phyloP scores from a whole-genome alignment of 30 jellyfish, hydroid and myxozoan genomes.

The Pseudorhiza aurosa region DNA sequence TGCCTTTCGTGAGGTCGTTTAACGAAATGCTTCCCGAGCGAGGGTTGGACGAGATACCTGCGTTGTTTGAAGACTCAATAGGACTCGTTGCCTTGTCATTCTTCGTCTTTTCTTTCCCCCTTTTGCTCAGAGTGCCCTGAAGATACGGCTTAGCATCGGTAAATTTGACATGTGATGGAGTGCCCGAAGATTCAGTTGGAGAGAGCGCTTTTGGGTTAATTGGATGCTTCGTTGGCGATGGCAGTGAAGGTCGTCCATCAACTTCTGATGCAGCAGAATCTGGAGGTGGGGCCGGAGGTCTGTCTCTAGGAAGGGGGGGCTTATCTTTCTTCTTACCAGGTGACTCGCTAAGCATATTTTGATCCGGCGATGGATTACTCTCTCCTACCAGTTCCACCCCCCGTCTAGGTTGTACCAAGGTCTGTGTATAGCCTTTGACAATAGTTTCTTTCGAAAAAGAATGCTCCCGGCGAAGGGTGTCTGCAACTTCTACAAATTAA shows the following conservation, averaged over 20 bases:
- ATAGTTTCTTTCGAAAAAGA: conserved; percentile 17
- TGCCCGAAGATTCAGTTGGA: conserved; percentile 6
- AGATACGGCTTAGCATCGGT: conserved; percentile 48
- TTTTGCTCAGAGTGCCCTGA: conserved; percentile 23
- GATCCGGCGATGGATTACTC: conserved; percentile 1
- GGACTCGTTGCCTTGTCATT: not conserved
- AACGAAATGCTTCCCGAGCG: conserved; percentile 49
- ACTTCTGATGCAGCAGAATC: conserved; percentile 11
- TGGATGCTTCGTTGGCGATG: conserved; percentile 24
- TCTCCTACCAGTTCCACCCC: not conserved
- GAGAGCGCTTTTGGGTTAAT: not conserved
- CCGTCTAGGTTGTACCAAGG: conserved; percentile 18
- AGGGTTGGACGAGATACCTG: not conserved
- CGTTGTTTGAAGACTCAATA: conserved; percentile 10
- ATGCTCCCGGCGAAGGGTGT: conserved; percentile 62
- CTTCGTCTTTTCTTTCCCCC: not conserved
- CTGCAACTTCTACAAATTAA: conserved; percentile 55
- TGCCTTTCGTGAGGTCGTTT: conserved; percentile 39
- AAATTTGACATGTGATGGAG: conserved; percentile 14
- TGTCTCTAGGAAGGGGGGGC: conserved; percentile 48
- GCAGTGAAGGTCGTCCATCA: conserved; percentile 53
- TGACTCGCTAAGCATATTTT: not conserved
- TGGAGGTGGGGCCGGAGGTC: conserved; percentile 86
- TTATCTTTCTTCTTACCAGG: conserved; percentile 31
- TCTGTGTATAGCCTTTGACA: conserved; percentile 48